Evolutionary conservation across 2,113 vertebrate species (phyloP).

Genomic region (Pseudorasbora parva): DNA sequence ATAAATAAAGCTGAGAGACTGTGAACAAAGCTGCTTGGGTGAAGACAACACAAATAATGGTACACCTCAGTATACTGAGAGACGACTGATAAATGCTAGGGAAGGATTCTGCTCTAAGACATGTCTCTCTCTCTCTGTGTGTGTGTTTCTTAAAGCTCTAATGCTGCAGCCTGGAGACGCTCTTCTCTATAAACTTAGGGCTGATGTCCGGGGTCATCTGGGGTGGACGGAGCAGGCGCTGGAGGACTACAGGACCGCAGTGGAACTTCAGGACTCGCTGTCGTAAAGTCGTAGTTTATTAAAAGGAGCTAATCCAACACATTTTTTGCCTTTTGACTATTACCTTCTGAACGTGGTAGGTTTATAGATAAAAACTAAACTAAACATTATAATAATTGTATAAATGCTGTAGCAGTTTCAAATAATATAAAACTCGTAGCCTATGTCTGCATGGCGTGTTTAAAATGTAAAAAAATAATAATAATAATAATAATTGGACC

Average conservation of each 20-base stretch:
- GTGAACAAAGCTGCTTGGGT: background rate
- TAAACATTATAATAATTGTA: too few relatives aligned
- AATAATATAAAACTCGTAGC: too few relatives aligned
- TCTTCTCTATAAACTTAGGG: constrained; percentile 75
- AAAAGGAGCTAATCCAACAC: background rate
- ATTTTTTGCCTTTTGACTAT: background rate
- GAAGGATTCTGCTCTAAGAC: constrained; percentile 1
- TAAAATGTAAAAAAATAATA: too few relatives aligned
- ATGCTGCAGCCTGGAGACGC: constrained; percentile 75
- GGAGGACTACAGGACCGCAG: constrained; percentile 75
- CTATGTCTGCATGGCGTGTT: too few relatives aligned
- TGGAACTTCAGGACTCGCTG: constrained; percentile 70
- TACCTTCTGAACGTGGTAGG: too few relatives aligned
- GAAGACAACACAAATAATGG: background rate
- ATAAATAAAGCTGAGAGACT: background rate
- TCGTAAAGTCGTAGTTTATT: background rate
- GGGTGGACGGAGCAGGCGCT: constrained; percentile 73
- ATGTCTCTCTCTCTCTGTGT: background rate
- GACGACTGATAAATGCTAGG: background rate
- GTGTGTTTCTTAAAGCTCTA: constrained; percentile 70
- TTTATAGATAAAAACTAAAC: too few relatives aligned
- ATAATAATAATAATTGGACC: too few relatives aligned
- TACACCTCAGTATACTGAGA: background rate
- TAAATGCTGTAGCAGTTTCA: too few relatives aligned
- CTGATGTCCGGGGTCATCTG: constrained; percentile 76